Base-by-base conservation (phyloP, 2,888 invertebrate species). In the Melanophora roralis region DNA sequence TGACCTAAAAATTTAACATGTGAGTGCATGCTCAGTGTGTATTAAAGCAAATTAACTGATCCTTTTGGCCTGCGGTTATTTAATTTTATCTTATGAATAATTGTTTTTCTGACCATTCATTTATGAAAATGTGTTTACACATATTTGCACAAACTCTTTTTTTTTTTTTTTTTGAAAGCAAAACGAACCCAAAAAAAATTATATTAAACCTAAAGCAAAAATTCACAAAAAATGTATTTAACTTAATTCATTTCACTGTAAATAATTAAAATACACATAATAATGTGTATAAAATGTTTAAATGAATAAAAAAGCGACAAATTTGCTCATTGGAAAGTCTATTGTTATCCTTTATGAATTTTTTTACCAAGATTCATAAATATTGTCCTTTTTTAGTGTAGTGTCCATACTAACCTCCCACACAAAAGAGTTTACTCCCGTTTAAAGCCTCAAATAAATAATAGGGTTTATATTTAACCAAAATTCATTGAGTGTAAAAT, bases 401-500 rank as follows among this genome's bases (percentile, higher is more conserved):
- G 21, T 12, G 12, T 21, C 2, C 47, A 11, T 36, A 9, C 47
- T 5, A 5, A 47, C 12, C 57, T 19, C 34, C n/a, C 51, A 72
- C 49, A 62, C 55, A 45, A 60, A 51, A 40, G 16, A 36, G 40
- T 19, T 9, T 19, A 51, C 57, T 64, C 19, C 76, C 69, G 51
- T n/a, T 65, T 57, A 77, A 71, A 27, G 36, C 64, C 69, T 77
- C 64, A 77, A 77, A 77, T 76, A 57, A 69, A 76, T 69, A 59
- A 49, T 34, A 34, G 57, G 49, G 27, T 45, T 86, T 86, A 84
- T 83, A 83, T 82, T 78, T 78, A 86, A 84, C 83, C n/a, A 83
- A 85, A 77, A 84, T 86, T 86, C 84, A 86, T 86, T 85, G 86
- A 82, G 86, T 84, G 85, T 86, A 85, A 84, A 85, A 85, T 84